These are phyloP conservation scores for Xenotilapia leptura DNA, from an alignment of 2,113 vertebrate species.

Conservation along the genomic window DNA sequence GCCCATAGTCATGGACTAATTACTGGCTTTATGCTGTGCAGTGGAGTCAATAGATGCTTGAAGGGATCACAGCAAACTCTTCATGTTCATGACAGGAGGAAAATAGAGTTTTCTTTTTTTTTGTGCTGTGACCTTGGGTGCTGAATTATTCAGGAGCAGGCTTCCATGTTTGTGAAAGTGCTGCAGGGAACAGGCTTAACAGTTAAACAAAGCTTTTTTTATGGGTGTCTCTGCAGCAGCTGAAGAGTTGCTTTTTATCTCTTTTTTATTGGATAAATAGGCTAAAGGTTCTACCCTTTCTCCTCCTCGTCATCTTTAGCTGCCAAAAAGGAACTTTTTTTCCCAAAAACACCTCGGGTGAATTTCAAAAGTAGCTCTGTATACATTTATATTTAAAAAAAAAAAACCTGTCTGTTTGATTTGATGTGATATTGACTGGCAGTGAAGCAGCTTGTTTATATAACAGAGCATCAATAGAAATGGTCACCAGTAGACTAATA, in stretches of 20 bases:
- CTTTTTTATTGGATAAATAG: background rate
- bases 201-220: conserved; percentile 50
- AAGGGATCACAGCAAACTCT: conserved; percentile 47
- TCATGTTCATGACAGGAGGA: background rate
- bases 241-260: background rate
- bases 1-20: background rate
- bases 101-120: background rate
- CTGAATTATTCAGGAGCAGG: conserved; percentile 60
- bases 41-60: background rate
- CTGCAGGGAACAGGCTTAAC: conserved; percentile 53
- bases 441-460: conserved; percentile 9
- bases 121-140: conserved; percentile 56
- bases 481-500: background rate
- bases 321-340: background rate
- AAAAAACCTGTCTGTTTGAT: background rate
- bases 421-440: conserved; percentile 28
- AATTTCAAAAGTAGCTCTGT: background rate
- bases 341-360: background rate
- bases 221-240: conserved; percentile 19
- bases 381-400: fast-evolving
- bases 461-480: conserved; percentile 22
- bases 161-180: conserved; percentile 49
- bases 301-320: background rate
- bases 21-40: background rate
- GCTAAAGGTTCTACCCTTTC: background rate